These are phyloP conservation scores for Heptranchias perlo DNA, from an alignment of 2,113 vertebrate genomes.

Conservation along the genomic window DNA sequence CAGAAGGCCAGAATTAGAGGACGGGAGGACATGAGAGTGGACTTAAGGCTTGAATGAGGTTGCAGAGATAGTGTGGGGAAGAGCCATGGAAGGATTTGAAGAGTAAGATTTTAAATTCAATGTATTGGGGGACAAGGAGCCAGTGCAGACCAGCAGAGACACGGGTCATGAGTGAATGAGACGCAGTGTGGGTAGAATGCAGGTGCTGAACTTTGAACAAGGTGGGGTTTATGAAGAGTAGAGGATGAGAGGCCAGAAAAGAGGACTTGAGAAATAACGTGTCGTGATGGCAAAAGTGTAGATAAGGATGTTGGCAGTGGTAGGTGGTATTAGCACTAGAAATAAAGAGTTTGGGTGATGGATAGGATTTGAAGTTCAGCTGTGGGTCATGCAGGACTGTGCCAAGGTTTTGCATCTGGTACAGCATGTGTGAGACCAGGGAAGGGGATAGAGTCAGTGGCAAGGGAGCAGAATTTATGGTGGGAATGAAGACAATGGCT, in stretches of 20 bases:
- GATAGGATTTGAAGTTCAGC: not conserved
- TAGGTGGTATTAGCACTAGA: not conserved
- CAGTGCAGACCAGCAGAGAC: not conserved
- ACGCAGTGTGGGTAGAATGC: not conserved
- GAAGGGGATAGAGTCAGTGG: not conserved
- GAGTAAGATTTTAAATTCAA: not conserved
- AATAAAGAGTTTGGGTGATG: not conserved
- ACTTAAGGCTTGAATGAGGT: not conserved
- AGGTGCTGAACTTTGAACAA: too few species aligned
- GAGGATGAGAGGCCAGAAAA: not conserved
- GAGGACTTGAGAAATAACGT: too few species aligned
- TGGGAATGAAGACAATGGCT: not conserved
- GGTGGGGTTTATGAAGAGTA: not conserved
- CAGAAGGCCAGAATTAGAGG: not conserved
- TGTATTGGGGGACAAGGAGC: not conserved
- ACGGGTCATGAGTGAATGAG: not conserved
- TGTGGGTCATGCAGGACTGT: not conserved
- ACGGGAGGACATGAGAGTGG: not conserved
- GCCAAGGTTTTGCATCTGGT: not conserved
- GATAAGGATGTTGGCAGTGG: not conserved
- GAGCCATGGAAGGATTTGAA: too few species aligned
- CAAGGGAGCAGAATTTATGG: not conserved
- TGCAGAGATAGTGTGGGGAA: not conserved
- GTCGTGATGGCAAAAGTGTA: not conserved
- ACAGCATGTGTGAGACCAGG: too few species aligned